Evolutionary conservation across 2,113 vertebrate genomes (phyloP), one percentile per base, ranked within the genome.

Genomic region (Chionomys nivalis): DNA sequence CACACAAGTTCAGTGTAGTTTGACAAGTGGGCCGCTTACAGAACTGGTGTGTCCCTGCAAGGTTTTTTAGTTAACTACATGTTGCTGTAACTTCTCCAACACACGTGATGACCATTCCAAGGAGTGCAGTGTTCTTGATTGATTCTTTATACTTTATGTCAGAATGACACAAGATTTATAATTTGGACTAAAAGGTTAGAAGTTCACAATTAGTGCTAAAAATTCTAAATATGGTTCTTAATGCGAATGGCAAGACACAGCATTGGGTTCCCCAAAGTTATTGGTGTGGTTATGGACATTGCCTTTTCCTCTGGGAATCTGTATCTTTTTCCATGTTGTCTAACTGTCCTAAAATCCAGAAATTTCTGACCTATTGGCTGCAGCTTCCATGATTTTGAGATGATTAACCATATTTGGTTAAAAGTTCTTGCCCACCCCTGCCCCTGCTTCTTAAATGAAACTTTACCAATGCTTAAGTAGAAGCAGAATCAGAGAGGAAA

Each of bases 401-500:
- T 42, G 28, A 72, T 94, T 65, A 86, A 44, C 44, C 52, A 17
- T 0, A 5, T 82, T 83, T 19, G 89, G 91, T 90, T 83, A 21
- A 93, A 90, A 90, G 42, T 76, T 82, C 66, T 61, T 81, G 33
- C 61, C 70, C 4, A n/a, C 7, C 36, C 7, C 7, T 1, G 58
- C 1, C 19, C 58, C 19, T 58, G 58, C 33, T n/a, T n/a, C 68
- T 72, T n/a, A 70, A 96, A 75, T 78, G 42, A 93, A 96, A 87
- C 89, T 70, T 92, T 82, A 78, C 36, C 93, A 55, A 87, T 24
- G 81, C 87, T 97, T 97, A 96, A 96, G 77, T 92, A 93, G 94
- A 93, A 95, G 88, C 58, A 89, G 94, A 97, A 83, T 92, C 73
- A 95, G 97, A 98, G 94, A 72, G 75, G 63, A 33, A 79, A 36